These are phyloP conservation scores for Amphimallon solstitiale DNA, from an alignment of 2,888 invertebrate species.

Conservation along the genomic window DNA sequence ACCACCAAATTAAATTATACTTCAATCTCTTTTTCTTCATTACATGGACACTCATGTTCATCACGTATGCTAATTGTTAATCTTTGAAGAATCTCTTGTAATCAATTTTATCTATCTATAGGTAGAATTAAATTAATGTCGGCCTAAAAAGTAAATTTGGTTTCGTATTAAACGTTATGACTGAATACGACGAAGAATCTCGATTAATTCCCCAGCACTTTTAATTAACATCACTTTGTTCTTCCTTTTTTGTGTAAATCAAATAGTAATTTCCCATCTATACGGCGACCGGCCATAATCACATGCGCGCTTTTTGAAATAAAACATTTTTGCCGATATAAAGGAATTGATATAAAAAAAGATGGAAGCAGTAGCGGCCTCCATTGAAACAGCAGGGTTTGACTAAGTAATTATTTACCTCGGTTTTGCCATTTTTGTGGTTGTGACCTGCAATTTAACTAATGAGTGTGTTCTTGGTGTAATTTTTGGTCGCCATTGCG, in stretches of 20 bases:
- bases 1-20: conserved; percentile 6
- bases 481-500: conserved; percentile 8
- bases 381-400: background rate
- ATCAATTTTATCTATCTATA: conserved; percentile 11
- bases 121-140: conserved; percentile 19
- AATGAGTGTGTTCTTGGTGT: conserved; percentile 7
- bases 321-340: background rate
- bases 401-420: conserved; percentile 3
- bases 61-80: conserved; percentile 29
- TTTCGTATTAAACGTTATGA: background rate
- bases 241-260: conserved; percentile 2
- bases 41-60: conserved; percentile 1
- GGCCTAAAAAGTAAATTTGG: conserved; percentile 4
- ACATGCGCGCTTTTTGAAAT: background rate
- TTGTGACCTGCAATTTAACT: conserved; percentile 3
- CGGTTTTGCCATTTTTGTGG: conserved; percentile 1
- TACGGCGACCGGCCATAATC: background rate
- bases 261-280: background rate
- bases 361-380: background rate
- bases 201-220: background rate
- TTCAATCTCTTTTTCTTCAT: background rate
- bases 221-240: conserved; percentile 12
- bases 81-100: background rate
- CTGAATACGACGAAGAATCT: background rate
- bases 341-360: background rate